Base-by-base conservation (phyloP, 2,888 invertebrate genomes). In the Phengaris arion region DNA sequence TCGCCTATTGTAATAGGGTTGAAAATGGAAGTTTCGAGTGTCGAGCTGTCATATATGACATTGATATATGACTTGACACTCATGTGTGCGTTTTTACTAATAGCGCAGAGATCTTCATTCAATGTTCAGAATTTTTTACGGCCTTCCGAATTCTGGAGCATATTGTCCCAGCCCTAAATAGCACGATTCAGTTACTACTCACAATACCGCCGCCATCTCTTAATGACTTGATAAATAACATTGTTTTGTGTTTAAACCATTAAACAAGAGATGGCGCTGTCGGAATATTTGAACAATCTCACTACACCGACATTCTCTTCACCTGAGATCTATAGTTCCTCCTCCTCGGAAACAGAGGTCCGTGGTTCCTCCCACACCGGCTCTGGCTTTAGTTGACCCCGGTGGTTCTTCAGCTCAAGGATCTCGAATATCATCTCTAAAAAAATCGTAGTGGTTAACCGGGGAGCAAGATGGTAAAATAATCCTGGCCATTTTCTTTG, bases 401-500 rank as follows among this genome's bases (percentile, higher is more conserved):
- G 55, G 15, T 69, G 15, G 22, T 70, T 75, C 57, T 75, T 75
- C 22, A 75, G 51, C 13, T 70, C 75, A 2, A 75, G 7, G 22
- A 75, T 75, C 6, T 69, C 75, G 57, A 13, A 70, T 0, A 64
- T n/a, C 75, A 75, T 77, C 68, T 75, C 77, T 75, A 48, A 0
- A 57, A 74, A n/a, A 72, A 13, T 12, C 52, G 8, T 46, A 72
- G 5, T 72, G 22, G 22, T 72, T 4, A 48, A 15, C 4, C 3
- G 8, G 12, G 15, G 2, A 3, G n/a, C 45, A 46, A 55, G 4
- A 55, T 45, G 55, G 12, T 15, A 15, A 15, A 57, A 15, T 15
- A 8, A 57, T 15, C 9, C 48, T 15, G 15, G 15, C 1, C 46
- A 68, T 59, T 15, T n/a, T 59, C 15, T 8, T n/a, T 15, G n/a